These are phyloP conservation scores for Homarus gammarus DNA, from an alignment of 2,888 invertebrate species.

Conservation along the genomic window DNA sequence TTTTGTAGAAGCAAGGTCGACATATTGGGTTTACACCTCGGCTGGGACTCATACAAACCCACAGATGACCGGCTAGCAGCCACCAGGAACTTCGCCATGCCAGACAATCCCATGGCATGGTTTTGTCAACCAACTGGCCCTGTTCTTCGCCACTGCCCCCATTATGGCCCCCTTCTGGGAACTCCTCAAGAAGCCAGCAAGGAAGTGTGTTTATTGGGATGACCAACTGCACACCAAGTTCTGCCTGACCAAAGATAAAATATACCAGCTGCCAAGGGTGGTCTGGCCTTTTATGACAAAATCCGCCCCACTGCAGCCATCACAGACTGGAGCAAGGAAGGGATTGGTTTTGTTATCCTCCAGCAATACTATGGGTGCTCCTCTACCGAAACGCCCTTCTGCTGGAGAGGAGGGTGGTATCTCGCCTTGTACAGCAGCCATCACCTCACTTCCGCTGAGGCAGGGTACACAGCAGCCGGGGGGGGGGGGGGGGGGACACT, in stretches of 20 bases:
- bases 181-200: conserved; percentile 14
- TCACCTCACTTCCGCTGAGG: conserved; percentile 2
- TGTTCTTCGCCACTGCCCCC: conserved; percentile 4
- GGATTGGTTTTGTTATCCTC: too few relatives aligned
- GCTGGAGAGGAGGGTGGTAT: conserved; percentile 51
- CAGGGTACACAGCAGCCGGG: conserved; percentile 29
- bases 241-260: background rate
- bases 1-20: conserved; percentile 34
- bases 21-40: conserved; percentile 26
- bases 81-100: background rate
- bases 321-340: conserved; percentile 37
- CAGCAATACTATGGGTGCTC: too few relatives aligned
- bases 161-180: conserved; percentile 33
- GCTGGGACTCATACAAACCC: too few relatives aligned
- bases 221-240: conserved; percentile 17
- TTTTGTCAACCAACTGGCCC: conserved; percentile 46
- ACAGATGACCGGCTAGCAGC: conserved; percentile 18
- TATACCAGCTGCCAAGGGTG: conserved; percentile 9
- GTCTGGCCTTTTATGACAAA: conserved; percentile 27
- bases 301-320: conserved; percentile 30
- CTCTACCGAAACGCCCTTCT: conserved; percentile 24
- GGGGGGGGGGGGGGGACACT: too few relatives aligned
- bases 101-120: conserved; percentile 43
- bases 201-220: conserved; percentile 17
- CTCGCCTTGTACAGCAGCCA: conserved; percentile 36